Base-by-base conservation (phyloP, 1,140 invertebrate species). In the Samia ricini region DNA sequence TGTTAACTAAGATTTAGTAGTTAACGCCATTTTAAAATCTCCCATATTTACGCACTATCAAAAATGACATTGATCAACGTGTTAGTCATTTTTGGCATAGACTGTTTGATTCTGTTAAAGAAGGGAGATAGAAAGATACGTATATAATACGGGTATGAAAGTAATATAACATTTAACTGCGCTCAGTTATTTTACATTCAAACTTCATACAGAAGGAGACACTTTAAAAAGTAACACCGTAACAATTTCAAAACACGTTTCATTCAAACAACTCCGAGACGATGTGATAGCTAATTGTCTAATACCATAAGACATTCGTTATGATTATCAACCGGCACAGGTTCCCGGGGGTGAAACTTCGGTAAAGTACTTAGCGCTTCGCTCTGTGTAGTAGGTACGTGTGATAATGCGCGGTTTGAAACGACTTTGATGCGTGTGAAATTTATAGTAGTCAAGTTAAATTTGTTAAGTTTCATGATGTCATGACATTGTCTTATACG, bases 281-380 rank as follows among this genome's bases (percentile, higher is more conserved):
- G 54, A 68, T 66, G 61, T 66, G 64, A 49, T 60, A 42, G 60
- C 70, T 79, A 79, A 77, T 79, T 79, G 71, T 66, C 70, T 79
- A 74, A 79, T 79, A 72, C 76, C 74, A 69, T 69, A 71, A 72
- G 69, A 64, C 77, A 76, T 79, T 79, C 72, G 72, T 79, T 77
- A 75, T 77, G 68, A 79, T 79, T 79, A 79, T 77, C 74, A 77
- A 73, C 33, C 33, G n/a, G 68, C 51, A 64, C 68, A 74, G 60
- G 23, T 56, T 70, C 71, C 66, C 69, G 2, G n/a, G 73, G 69
- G 74, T 60, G 64, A 64, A 75, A 75, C 68, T 77, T 72, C 56
- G n/a, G 33, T 42, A 42, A 42, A 69, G 71, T 76, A 76, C 73
- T 76, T 78, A 72, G 64, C 73, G 67, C 64, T 70, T 56, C 22